Evolutionary conservation across 1,140 invertebrate genomes (phyloP).

Genomic region (Mycetomoellerius zeteki): DNA sequence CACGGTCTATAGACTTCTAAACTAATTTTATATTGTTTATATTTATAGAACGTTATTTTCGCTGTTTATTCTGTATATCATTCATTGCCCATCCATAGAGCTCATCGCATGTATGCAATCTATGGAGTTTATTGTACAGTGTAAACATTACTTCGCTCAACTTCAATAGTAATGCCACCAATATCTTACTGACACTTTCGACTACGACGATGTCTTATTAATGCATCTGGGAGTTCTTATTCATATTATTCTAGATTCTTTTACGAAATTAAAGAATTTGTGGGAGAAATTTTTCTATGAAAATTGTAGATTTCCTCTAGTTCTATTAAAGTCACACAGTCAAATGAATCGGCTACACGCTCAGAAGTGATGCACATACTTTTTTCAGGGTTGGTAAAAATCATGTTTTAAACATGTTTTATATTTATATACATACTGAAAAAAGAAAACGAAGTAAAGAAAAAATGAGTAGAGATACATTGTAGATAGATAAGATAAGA

Average conservation of each 20-base stretch:
- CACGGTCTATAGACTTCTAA: too few species aligned
- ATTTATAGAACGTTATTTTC: slow-evolving; percentile 93
- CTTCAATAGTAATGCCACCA: slow-evolving; percentile 94
- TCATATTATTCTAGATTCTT: slow-evolving; percentile 80
- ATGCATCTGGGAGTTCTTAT: slow-evolving; percentile 83
- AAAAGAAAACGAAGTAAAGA: too few species aligned
- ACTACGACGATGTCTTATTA: slow-evolving; percentile 84
- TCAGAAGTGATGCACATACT: slow-evolving; percentile 91
- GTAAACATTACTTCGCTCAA: slow-evolving; percentile 95
- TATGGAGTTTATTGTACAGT: slow-evolving; percentile 90
- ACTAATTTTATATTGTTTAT: slow-evolving; percentile 3
- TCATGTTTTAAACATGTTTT: too few species aligned
- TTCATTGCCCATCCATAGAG: slow-evolving; percentile 94
- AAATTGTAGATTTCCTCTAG: slow-evolving; percentile 90
- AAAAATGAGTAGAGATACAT: too few species aligned
- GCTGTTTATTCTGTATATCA: slow-evolving; percentile 88
- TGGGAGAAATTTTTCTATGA: slow-evolving; percentile 90
- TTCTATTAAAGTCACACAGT: slow-evolving; percentile 87
- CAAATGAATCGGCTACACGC: slow-evolving; percentile 90
- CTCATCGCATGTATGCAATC: too few species aligned
- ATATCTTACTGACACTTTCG: slow-evolving; percentile 92
- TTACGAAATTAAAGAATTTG: slow-evolving; percentile 91
- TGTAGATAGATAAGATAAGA: too few species aligned
- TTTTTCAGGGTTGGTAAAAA: slow-evolving; percentile 15
- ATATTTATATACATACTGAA: too few species aligned